Conservation (phyloP, 2,888 invertebrate genomes). For the Sinohyriopsis cumingii region DNA sequence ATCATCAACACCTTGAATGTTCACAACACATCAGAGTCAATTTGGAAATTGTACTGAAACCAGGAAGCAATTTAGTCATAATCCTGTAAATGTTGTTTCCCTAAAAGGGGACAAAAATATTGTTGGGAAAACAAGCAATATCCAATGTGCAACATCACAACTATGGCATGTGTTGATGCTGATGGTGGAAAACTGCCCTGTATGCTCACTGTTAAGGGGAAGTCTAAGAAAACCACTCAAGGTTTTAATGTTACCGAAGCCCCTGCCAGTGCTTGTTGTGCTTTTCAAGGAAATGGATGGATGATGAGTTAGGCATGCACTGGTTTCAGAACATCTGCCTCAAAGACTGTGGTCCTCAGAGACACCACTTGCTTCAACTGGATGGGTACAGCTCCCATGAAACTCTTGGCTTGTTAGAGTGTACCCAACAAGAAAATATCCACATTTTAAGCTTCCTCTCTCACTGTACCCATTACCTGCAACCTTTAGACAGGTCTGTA, state of each 20-base stretch:
- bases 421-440: slow-evolving; percentile 12
- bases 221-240: slow-evolving; percentile 16
- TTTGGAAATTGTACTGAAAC: slow-evolving; percentile 5
- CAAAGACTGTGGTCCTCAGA: slow-evolving; percentile 24
- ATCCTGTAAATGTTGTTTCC: neutral
- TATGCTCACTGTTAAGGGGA: slow-evolving; percentile 41
- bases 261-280: slow-evolving; percentile 23
- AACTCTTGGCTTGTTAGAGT: slow-evolving; percentile 27
- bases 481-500: slow-evolving; percentile 28
- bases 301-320: slow-evolving; percentile 31
- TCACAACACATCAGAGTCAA: too few relatives aligned
- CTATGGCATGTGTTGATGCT: slow-evolving; percentile 22
- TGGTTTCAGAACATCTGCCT: slow-evolving; percentile 44
- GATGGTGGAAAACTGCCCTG: slow-evolving; percentile 14
- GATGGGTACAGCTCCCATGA: slow-evolving; percentile 40
- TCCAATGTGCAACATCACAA: slow-evolving; percentile 15
- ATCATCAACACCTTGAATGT: too few relatives aligned
- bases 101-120: neutral
- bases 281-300: slow-evolving; percentile 41
- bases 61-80: neutral
- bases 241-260: slow-evolving; percentile 1
- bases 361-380: slow-evolving; percentile 46
- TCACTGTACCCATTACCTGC: slow-evolving; percentile 28
- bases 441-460: slow-evolving; percentile 30
- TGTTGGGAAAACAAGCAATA: slow-evolving; percentile 10